Evolutionary conservation across 2,888 invertebrate species (phyloP).

Genomic region (Dexiosoma caninum): DNA sequence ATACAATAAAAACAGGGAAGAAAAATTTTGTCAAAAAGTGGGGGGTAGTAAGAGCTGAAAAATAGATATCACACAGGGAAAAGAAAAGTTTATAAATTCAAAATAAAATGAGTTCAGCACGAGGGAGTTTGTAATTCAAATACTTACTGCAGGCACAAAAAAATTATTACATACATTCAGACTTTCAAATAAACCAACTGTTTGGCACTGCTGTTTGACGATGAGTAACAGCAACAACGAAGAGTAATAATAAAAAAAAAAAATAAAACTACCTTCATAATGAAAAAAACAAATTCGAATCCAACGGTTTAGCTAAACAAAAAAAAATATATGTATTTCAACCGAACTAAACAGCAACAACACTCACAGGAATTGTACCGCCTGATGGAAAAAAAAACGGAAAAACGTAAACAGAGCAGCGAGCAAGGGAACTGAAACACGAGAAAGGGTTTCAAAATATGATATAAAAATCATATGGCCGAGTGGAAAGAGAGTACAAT

Average conservation of each 20-base stretch:
- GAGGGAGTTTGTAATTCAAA: conserved; percentile 14
- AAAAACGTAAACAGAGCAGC: not conserved
- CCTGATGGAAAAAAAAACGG: not conserved
- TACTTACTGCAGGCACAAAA: not conserved
- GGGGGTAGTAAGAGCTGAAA: not conserved
- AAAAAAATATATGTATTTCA: not conserved
- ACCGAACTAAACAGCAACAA: conserved; percentile 21
- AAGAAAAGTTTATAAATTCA: conserved; percentile 14
- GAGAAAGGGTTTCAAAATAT: conserved; percentile 11
- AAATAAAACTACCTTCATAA: conserved; percentile 1
- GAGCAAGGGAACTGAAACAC: not conserved
- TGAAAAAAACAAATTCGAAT: conserved; percentile 1
- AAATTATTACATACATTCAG: not conserved
- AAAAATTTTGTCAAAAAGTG: not conserved
- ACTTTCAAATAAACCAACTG: conserved; percentile 10
- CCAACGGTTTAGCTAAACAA: conserved; percentile 15
- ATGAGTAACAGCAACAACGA: conserved; percentile 2
- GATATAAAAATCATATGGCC: conserved; percentile 28
- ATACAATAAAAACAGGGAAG: not conserved
- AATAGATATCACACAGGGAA: conserved; percentile 14
- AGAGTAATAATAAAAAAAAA: not conserved
- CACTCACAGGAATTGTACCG: not conserved
- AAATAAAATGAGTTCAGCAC: conserved; percentile 25
- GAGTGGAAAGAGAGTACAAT: not conserved
- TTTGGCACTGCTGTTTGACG: conserved; percentile 8